Conservation (phyloP, 2,888 invertebrate genomes). For the Trichogramma dendrolimi region DNA sequence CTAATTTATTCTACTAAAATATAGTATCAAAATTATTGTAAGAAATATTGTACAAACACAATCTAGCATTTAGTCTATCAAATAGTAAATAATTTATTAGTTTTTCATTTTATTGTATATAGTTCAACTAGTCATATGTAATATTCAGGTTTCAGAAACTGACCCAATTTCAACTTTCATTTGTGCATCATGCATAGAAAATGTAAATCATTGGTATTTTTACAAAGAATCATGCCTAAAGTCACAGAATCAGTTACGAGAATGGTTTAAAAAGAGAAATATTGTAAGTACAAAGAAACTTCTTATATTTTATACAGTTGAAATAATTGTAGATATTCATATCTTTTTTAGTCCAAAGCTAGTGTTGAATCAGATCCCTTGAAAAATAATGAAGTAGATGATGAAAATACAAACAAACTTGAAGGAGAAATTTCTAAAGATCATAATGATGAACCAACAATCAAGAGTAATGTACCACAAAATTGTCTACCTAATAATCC, state of each 20-base stretch:
- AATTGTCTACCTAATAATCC: background rate
- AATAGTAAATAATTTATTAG: too few species aligned
- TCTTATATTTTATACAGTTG: background rate
- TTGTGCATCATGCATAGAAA: constrained; percentile 62
- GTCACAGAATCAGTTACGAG: constrained; percentile 63
- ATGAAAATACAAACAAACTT: constrained; percentile 43
- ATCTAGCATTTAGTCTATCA: too few species aligned
- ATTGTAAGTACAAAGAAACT: background rate
- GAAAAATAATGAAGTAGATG: constrained; percentile 4
- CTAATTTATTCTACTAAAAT: too few species aligned
- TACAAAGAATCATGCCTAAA: constrained; percentile 64
- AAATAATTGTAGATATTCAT: background rate
- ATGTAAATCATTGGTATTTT: constrained; percentile 64
- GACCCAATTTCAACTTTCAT: constrained; percentile 65
- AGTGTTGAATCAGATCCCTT: background rate
- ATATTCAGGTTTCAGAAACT: constrained; percentile 61
- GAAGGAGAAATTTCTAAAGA: constrained; percentile 48
- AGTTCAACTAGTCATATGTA: constrained; percentile 30
- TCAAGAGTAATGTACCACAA: too few species aligned
- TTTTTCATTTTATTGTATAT: too few species aligned
- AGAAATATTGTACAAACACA: too few species aligned
- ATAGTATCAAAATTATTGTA: too few species aligned
- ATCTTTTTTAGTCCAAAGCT: constrained; percentile 8
- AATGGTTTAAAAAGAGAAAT: constrained; percentile 52
- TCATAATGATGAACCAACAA: constrained; percentile 27